Conservation (phyloP, 2,113 vertebrate species). For the Python bivittatus region DNA sequence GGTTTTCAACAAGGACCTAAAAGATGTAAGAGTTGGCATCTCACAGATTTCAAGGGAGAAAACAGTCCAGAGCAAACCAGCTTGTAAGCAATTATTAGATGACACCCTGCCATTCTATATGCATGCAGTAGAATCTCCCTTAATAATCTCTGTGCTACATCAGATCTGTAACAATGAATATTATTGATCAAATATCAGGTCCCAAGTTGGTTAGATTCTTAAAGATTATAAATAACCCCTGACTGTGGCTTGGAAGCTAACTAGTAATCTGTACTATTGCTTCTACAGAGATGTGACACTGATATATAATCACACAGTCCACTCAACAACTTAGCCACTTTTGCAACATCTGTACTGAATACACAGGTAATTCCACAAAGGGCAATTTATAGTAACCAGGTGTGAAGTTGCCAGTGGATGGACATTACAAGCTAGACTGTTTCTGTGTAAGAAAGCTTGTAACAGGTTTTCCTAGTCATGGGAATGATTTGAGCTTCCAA, state of each 20-base stretch:
- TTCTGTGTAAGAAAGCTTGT: background rate
- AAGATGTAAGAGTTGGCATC: no score
- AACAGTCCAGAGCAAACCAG: no score
- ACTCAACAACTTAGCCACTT: background rate
- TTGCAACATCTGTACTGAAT: background rate
- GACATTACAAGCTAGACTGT: background rate
- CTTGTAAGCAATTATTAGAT: background rate
- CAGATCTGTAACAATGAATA: background rate
- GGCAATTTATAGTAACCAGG: background rate
- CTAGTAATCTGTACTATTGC: background rate
- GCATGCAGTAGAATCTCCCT: background rate
- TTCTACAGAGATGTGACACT: background rate
- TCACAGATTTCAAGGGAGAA: no score
- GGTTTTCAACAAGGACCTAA: background rate
- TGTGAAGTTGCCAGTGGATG: background rate
- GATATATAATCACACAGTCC: background rate
- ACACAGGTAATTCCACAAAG: background rate
- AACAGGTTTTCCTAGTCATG: background rate
- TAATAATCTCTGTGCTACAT: background rate
- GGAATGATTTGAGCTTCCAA: background rate
- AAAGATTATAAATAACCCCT: background rate
- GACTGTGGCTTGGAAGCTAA: background rate
- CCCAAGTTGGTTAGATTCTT: background rate
- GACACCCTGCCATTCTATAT: background rate
- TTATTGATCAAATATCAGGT: background rate